A percentile compares a stretch with the other conserved stretches of the same genome.
These are phyloP conservation scores for Conchocele bisecta DNA, from an alignment of 2,888 invertebrate species.

Conservation along the genomic window DNA sequence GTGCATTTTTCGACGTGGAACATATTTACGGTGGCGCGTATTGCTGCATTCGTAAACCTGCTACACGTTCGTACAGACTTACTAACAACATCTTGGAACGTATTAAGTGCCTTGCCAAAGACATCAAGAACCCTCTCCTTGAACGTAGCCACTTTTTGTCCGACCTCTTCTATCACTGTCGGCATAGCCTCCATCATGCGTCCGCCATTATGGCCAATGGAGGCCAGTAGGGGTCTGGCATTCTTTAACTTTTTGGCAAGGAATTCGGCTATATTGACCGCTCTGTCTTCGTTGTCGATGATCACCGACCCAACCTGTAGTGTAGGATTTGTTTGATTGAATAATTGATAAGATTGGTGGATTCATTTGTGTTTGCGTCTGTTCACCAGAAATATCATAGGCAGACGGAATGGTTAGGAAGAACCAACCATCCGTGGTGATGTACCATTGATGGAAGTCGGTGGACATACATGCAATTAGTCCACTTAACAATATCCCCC, in stretches of 20 bases:
- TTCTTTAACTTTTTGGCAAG: slow-evolving; percentile 26
- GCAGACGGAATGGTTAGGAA: too few relatives aligned
- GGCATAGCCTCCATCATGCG: slow-evolving; percentile 48
- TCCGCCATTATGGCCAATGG: slow-evolving; percentile 39
- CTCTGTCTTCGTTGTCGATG: slow-evolving; percentile 40
- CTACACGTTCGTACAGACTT: neutral
- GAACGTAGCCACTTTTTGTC: slow-evolving; percentile 30
- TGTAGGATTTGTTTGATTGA: too few relatives aligned
- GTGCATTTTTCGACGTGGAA: too few relatives aligned
- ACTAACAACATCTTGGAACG: slow-evolving; percentile 45
- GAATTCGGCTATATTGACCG: slow-evolving; percentile 50
- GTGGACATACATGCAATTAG: too few relatives aligned
- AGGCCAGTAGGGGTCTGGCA: slow-evolving; percentile 50
- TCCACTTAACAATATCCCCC: too few relatives aligned
- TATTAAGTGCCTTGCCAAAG: slow-evolving; percentile 35
- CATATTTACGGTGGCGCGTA: too few relatives aligned
- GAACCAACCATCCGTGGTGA: too few relatives aligned
- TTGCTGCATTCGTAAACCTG: too few relatives aligned
- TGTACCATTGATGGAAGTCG: too few relatives aligned
- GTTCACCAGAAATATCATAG: too few relatives aligned
- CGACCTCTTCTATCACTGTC: slow-evolving; percentile 30
- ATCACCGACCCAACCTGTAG: neutral
- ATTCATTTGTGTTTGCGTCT: neutral
- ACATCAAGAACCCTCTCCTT: slow-evolving; percentile 45
- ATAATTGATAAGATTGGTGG: neutral